Evolutionary conservation across 37 sponge, comb jelly and placozoan genomes (phyloP), one percentile per base, ranked within the genome.

Genomic region (Oopsacas minuta): DNA sequence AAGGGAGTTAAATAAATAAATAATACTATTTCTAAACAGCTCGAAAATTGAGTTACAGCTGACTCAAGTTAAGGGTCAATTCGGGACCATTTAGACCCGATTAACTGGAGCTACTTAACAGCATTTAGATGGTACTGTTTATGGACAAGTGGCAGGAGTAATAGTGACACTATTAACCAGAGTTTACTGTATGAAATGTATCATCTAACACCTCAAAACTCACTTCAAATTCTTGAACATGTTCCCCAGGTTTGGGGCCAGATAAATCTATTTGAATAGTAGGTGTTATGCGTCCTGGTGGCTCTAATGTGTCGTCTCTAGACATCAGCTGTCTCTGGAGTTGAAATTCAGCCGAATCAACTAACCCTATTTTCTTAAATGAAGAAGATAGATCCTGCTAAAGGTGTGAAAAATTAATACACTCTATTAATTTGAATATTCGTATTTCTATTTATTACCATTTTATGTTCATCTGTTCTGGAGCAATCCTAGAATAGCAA

Each of bases 331-430:
- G 75, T 61, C 28, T 61, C 30, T 61, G 75, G 3, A 61, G 75
- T 3, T 61, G 7, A 32, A 84, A 84, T 38, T 84, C 52, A 3
- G 3, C 82, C 7, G 39, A 39, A 20, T 39, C 37, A 15, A 32
- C 52, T 51, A 84, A 69, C 12, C 82, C 85, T 25, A 84, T 39
- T 39, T 84, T 84, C 52, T 84, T 39, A 15, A 38, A 84, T 8
- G 85, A 84, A 46, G 39, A 51, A 39, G 85, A 84, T 51, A 84
- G n/a, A 1, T 84, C 85, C 82, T 84, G 52, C 85, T 84, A 39
- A 34, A 36, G 49, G 23, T 25, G n/a, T 36, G 23, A 84, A 61
- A 84, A 7, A 46, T n/a, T 23, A 23, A 52, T 20, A 83, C 36
- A 83, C 28, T n/a, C 39, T 46, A 20, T 69, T 25, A 3, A 23